A percentile compares a stretch with the other conserved stretches of the same genome.
Evolutionary conservation across 2,113 vertebrate genomes (phyloP).

Genomic region (Coptodon bakossiorum): DNA sequence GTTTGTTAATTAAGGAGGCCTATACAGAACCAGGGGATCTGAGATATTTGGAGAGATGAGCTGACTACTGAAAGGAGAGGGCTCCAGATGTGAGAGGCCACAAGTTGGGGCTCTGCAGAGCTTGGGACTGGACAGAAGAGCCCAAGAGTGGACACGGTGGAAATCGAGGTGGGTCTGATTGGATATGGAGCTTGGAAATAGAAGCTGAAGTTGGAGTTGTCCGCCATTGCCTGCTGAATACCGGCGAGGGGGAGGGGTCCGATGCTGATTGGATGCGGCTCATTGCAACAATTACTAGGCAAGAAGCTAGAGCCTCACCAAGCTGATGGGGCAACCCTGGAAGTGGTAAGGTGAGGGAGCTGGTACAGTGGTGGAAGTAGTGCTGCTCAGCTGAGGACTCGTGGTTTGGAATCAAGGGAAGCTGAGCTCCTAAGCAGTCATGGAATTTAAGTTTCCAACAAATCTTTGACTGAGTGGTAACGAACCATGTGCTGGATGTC

Average conservation of each 20-base stretch:
- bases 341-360: too few species aligned
- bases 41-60: background rate
- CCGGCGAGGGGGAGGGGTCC: background rate
- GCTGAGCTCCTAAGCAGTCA: too few species aligned
- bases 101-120: background rate
- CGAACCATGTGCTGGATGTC: too few species aligned
- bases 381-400: too few species aligned
- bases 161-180: background rate
- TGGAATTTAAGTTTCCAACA: too few species aligned
- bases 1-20: background rate
- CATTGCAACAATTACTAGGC: too few species aligned
- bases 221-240: background rate
- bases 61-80: background rate
- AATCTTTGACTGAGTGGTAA: too few species aligned
- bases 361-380: too few species aligned
- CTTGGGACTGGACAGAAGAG: background rate
- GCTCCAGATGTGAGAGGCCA: background rate
- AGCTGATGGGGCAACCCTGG: too few species aligned
- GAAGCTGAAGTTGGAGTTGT: background rate
- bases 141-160: background rate
- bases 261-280: fast-evolving
- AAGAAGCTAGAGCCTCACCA: too few species aligned
- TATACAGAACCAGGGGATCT: background rate
- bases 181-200: background rate
- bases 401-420: too few species aligned